These are phyloP conservation scores for Odocoileus virginianus DNA, from an alignment of 2,113 vertebrate genomes.

Conservation along the genomic window DNA sequence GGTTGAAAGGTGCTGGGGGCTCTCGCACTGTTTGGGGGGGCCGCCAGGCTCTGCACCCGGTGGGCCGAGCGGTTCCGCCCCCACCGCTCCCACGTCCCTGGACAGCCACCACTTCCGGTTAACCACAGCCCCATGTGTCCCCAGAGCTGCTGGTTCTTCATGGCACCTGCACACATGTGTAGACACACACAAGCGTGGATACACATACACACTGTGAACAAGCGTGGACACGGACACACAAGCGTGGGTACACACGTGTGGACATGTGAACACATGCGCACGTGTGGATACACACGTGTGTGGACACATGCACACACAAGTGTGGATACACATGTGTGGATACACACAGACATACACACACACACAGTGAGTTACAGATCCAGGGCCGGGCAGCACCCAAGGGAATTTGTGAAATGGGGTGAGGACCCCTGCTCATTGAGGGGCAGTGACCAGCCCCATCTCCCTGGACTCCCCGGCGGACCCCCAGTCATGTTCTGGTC, in stretches of 20 bases:
- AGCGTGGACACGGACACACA: background rate
- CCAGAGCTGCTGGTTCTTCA: background rate
- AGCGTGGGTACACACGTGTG: background rate
- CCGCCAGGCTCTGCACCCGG: background rate
- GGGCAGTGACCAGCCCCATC: background rate
- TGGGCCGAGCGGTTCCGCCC: background rate
- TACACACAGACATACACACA: too few species aligned
- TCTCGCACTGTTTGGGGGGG: background rate
- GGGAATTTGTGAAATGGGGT: background rate
- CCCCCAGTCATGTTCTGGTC: fast-evolving
- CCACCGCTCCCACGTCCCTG: fast-evolving
- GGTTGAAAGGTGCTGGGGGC: fast-evolving
- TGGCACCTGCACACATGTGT: fast-evolving
- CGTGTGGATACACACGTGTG: background rate
- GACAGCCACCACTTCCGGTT: background rate
- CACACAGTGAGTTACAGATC: background rate
- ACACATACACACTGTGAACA: background rate
- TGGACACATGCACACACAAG: background rate
- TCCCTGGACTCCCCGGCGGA: background rate
- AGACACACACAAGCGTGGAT: fast-evolving
- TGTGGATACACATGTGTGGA: background rate
- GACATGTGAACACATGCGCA: too few species aligned
- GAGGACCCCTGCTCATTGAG: fast-evolving
- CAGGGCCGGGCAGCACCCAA: background rate
- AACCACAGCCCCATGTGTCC: background rate